phyloP scores from a whole-genome alignment of 1,140 invertebrate species.

The Lepidurus packardi region DNA sequence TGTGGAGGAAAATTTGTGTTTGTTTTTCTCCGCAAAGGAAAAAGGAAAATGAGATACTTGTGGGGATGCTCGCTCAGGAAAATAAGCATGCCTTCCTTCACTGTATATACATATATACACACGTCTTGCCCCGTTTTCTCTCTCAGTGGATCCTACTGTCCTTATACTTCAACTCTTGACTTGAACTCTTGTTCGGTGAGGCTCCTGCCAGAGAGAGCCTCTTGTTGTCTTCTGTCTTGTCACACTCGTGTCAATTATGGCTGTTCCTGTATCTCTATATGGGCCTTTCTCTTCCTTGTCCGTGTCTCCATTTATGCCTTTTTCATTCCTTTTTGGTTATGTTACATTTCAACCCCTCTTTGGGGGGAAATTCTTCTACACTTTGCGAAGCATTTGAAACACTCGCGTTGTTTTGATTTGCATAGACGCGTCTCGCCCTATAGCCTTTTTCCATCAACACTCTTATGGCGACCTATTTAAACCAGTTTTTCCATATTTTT shows the following conservation, averaged over 20 bases:
- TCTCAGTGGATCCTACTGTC: background rate
- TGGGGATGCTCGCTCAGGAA: background rate
- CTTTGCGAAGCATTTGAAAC: background rate
- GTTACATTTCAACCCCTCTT: background rate
- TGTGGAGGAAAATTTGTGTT: background rate
- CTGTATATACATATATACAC: background rate
- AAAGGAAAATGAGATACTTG: background rate
- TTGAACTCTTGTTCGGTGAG: background rate
- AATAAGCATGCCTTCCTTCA: constrained; percentile 3
- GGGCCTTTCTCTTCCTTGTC: background rate
- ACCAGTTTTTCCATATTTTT: constrained; percentile 25
- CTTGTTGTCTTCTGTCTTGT: constrained; percentile 5
- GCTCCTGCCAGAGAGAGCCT: background rate
- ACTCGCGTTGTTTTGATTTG: background rate
- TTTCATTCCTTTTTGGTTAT: background rate
- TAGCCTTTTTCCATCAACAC: background rate
- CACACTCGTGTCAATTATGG: constrained; percentile 7
- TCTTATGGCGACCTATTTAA: constrained; percentile 2
- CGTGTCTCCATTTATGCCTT: background rate
- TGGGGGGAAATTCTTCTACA: background rate
- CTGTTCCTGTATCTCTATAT: background rate
- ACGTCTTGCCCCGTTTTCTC: background rate
- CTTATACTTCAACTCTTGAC: background rate
- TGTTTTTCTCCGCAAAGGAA: background rate
- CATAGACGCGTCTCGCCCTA: background rate